Evolutionary conservation across 2,888 invertebrate species (phyloP), one percentile per base, ranked within the genome.

Genomic region (Stenoptilia bipunctidactyla): DNA sequence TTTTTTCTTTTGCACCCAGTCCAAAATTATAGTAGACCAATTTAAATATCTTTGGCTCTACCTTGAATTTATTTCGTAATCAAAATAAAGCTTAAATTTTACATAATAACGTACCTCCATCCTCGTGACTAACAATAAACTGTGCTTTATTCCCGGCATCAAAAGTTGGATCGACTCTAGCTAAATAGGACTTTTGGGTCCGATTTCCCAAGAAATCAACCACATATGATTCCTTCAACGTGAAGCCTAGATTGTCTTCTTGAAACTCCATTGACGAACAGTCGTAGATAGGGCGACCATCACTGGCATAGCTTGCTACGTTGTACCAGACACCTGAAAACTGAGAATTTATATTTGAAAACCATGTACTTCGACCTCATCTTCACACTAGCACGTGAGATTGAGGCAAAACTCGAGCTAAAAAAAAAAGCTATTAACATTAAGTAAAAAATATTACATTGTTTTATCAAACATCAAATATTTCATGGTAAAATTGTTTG

Each of bases 261-360:
- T 76, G 72, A 42, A 83, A 77, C 12, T 79, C 71, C 8, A 82
- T 44, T 2, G 62, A 72, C 0, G 80, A 63, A 14, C 83, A 83
- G 48, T 83, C 77, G 44, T 75, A 70, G 41, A 74, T 74, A 1
- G 53, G 45, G 0, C 77, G 59, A 1, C 66, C 64, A 46, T 83
- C 82, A 37, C 83, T 83, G 0, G 80, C 75, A 30, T 64, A 82
- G 43, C 72, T 77, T 0, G 72, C 80, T 1, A 70, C 66, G 40
- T 72, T 76, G 54, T 77, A 76, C 83, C 83, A 83, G 13, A 66
- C 46, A 1, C 83, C 83, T 71, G 82, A 74, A 74, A 83, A 83
- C 82, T 82, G 41, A 13, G 20, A 8, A 8, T 20, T 20, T n/a
- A n/a, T n/a, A n/a, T n/a, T n/a, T n/a, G n/a, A n/a, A n/a, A n/a